Evolutionary conservation across 2,113 vertebrate species (phyloP).

Genomic region (Pundamilia nyererei): DNA sequence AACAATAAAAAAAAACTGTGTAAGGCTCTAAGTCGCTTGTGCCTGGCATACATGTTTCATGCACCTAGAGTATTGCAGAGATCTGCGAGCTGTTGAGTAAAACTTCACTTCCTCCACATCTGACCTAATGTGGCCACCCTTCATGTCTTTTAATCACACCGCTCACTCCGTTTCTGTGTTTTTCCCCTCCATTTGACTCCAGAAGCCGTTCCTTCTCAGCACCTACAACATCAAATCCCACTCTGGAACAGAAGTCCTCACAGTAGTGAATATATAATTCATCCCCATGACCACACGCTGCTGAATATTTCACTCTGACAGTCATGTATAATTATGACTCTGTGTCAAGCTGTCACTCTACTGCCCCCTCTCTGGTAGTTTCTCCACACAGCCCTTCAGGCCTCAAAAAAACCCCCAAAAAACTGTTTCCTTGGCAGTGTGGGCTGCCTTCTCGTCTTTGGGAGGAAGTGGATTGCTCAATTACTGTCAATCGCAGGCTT

Average conservation of each 20-base stretch:
- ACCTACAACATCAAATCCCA: constrained; percentile 33
- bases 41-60: not conserved
- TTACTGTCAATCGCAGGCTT: constrained; percentile 42
- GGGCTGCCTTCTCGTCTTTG: not conserved
- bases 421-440: not conserved
- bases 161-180: not conserved
- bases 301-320: constrained; percentile 51
- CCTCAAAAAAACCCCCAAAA: not conserved
- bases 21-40: not conserved
- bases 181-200: not conserved
- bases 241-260: constrained; percentile 31
- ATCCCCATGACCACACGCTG: constrained; percentile 46
- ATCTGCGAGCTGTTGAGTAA: not conserved
- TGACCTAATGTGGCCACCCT: not conserved
- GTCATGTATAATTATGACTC: constrained; percentile 57
- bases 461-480: constrained; percentile 24
- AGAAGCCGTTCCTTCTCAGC: not conserved
- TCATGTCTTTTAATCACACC: constrained; percentile 1
- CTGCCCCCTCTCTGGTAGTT: not conserved
- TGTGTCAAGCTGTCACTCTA: constrained; percentile 51
- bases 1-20: not conserved
- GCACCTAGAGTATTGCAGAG: not conserved
- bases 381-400: not conserved
- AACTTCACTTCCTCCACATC: not conserved
- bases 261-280: constrained; percentile 50